phyloP scores from a whole-genome alignment of 2,797 vertebrate species.

The Fundulus diaphanus region DNA sequence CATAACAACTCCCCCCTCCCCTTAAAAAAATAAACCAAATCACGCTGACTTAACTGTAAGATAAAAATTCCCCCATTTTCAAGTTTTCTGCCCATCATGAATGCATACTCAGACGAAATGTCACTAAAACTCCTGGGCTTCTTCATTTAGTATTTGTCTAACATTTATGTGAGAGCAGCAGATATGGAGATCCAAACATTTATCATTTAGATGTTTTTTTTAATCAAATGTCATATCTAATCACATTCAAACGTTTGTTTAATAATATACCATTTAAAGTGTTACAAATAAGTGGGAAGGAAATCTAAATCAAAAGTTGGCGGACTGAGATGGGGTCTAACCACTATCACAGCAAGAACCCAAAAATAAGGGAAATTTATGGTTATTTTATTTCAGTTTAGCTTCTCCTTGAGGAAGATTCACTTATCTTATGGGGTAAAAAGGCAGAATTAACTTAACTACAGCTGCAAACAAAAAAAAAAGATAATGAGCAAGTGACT shows the following conservation, averaged over 20 bases:
- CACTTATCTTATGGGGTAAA: slow-evolving; percentile 68
- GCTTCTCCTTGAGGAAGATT: slow-evolving; percentile 46
- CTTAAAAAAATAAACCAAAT: background rate
- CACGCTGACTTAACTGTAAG: background rate
- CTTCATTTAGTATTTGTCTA: slow-evolving; percentile 28
- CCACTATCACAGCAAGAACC: slow-evolving; percentile 22
- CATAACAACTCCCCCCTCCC: too few species aligned
- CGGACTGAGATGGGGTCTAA: slow-evolving; percentile 41
- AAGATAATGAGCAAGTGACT: slow-evolving; percentile 55
- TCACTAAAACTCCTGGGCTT: slow-evolving; percentile 26
- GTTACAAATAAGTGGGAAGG: slow-evolving; percentile 63
- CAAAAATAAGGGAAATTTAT: slow-evolving; percentile 36
- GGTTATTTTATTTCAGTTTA: slow-evolving; percentile 43
- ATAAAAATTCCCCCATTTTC: background rate
- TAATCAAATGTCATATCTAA: slow-evolving; percentile 42
- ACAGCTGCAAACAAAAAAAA: slow-evolving; percentile 52
- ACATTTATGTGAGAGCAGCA: slow-evolving; percentile 39
- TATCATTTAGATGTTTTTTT: slow-evolving; percentile 38
- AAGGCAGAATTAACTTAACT: slow-evolving; percentile 57
- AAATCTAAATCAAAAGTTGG: slow-evolving; percentile 58
- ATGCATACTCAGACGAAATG: slow-evolving; percentile 58
- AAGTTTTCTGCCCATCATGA: slow-evolving; percentile 27
- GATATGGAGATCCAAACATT: slow-evolving; percentile 32
- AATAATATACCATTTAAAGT: slow-evolving; percentile 40
- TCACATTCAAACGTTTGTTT: slow-evolving; percentile 41